phyloP scores from a whole-genome alignment of 2,888 invertebrate species.

The Eretmocerus hayati region DNA sequence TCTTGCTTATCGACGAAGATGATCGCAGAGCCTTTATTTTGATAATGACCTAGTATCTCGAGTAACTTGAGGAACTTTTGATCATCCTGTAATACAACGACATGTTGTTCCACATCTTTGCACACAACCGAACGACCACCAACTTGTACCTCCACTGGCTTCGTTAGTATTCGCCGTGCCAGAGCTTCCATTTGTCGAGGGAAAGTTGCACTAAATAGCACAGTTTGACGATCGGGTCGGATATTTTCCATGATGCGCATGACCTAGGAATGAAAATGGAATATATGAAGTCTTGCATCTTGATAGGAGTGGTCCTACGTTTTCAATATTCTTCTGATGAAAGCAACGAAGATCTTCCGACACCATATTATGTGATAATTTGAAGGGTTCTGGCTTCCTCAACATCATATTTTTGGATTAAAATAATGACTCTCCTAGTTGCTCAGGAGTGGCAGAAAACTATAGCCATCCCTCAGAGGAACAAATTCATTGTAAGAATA shows the following conservation, averaged over 20 bases:
- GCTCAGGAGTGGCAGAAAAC: too few relatives aligned
- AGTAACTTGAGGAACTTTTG: slow-evolving; percentile 95
- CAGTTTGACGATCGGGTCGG: slow-evolving; percentile 93
- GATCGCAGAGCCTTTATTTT: slow-evolving; percentile 86
- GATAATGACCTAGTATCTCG: slow-evolving; percentile 93
- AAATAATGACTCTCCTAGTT: too few relatives aligned
- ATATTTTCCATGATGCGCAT: slow-evolving; percentile 90
- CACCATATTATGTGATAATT: too few relatives aligned
- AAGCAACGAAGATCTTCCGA: too few relatives aligned
- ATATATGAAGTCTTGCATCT: too few relatives aligned
- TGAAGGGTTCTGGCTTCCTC: too few relatives aligned
- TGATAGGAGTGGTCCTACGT: too few relatives aligned
- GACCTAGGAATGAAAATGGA: too few relatives aligned
- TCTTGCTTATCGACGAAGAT: slow-evolving; percentile 99
- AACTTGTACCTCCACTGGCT: slow-evolving; percentile 95
- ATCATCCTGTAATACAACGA: slow-evolving; percentile 89
- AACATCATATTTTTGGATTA: too few relatives aligned
- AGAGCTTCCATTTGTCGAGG: slow-evolving; percentile 98
- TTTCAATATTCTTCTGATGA: too few relatives aligned
- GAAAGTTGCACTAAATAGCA: slow-evolving; percentile 98
- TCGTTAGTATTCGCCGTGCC: slow-evolving; percentile 84
- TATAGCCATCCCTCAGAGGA: too few relatives aligned
- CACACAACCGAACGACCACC: slow-evolving; percentile 96
- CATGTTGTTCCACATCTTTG: slow-evolving; percentile 94
- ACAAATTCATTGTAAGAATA: too few relatives aligned